phyloP scores from a whole-genome alignment of 2,888 invertebrate genomes.

The Arge pagana region DNA sequence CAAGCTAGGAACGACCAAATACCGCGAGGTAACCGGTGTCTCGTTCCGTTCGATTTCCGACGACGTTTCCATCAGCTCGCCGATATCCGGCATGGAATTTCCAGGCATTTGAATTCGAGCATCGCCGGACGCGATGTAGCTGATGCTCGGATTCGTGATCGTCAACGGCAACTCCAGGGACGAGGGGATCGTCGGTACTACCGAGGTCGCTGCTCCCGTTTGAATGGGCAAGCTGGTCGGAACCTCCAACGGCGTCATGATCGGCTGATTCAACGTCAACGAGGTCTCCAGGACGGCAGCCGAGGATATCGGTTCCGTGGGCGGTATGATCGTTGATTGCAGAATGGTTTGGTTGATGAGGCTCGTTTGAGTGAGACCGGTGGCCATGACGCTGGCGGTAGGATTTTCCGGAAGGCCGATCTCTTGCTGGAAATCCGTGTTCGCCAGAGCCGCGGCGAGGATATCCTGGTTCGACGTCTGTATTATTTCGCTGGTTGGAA shows the following conservation, averaged over 20 bases:
- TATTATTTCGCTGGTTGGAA: slow-evolving; percentile 40
- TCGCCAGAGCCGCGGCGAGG: slow-evolving; percentile 75
- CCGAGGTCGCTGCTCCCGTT: slow-evolving; percentile 53
- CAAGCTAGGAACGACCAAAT: slow-evolving; percentile 43
- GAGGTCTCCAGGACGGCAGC: slow-evolving; percentile 77
- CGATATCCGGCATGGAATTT: slow-evolving; percentile 52
- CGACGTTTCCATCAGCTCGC: slow-evolving; percentile 43
- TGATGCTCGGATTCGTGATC: slow-evolving; percentile 74
- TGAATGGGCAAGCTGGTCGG: slow-evolving; percentile 62
- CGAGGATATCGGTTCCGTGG: slow-evolving; percentile 61
- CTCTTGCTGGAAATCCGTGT: slow-evolving; percentile 72
- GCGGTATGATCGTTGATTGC: slow-evolving; percentile 61
- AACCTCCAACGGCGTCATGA: slow-evolving; percentile 80
- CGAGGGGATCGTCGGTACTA: slow-evolving; percentile 65
- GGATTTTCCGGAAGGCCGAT: slow-evolving; percentile 48
- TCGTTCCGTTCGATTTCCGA: slow-evolving; percentile 32
- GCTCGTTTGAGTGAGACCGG: slow-evolving; percentile 61
- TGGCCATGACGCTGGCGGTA: slow-evolving; percentile 57
- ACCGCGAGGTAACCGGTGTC: slow-evolving; percentile 42
- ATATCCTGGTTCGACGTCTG: slow-evolving; percentile 67
- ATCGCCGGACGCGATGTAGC: slow-evolving; percentile 40
- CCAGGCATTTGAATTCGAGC: slow-evolving; percentile 42
- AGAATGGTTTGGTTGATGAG: slow-evolving; percentile 65
- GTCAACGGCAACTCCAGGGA: slow-evolving; percentile 77
- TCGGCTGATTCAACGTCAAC: slow-evolving; percentile 75